Conservation (phyloP, 2,888 invertebrate genomes). For the Limnephilus lunatus region DNA sequence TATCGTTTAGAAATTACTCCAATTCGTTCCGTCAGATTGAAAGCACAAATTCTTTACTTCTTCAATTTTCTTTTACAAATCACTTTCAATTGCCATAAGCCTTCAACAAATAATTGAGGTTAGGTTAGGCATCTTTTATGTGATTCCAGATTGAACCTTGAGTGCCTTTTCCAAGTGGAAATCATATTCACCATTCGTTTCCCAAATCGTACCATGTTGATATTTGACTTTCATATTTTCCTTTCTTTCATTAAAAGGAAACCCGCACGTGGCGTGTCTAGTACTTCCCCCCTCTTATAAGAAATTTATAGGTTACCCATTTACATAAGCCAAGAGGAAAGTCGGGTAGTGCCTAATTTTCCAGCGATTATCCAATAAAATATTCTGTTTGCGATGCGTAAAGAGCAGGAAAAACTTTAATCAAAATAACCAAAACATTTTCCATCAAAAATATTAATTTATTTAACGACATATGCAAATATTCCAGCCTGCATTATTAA, state of each 20-base stretch:
- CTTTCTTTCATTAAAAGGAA: neutral
- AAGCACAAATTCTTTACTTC: no score
- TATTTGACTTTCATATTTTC: neutral
- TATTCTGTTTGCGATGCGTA: neutral
- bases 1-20: no score
- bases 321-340: neutral
- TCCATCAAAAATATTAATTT: neutral
- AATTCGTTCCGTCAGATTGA: no score
- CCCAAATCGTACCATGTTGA: neutral
- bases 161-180: neutral
- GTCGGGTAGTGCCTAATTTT: neutral
- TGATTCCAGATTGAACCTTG: neutral
- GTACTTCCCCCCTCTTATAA: neutral
- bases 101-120: neutral
- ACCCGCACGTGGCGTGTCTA: neutral
- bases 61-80: no score
- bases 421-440: neutral
- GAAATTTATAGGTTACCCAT: neutral
- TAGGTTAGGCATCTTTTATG: neutral
- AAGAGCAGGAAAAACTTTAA: neutral
- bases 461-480: no score
- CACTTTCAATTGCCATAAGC: no score
- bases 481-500: no score
- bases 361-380: neutral
- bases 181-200: neutral